Percentiles rank a stretch among this genome's conserved stretches.
These are phyloP conservation scores for Folsomia candida DNA, from an alignment of 2,888 invertebrate species.

Conservation along the genomic window DNA sequence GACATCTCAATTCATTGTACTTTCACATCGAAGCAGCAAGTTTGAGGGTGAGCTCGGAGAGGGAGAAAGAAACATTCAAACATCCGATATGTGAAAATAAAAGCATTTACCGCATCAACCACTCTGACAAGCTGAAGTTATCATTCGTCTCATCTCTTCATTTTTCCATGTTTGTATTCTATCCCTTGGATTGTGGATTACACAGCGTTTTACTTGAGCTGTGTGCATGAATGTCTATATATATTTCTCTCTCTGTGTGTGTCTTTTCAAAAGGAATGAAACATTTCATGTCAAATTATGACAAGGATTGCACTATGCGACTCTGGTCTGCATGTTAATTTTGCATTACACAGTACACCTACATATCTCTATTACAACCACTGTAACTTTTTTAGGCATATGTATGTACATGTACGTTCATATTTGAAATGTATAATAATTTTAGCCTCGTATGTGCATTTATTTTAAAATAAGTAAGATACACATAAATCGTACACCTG, in stretches of 20 bases:
- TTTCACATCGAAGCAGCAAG: neutral
- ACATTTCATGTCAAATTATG: neutral
- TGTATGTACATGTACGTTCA: too few species aligned
- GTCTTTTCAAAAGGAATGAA: too few species aligned
- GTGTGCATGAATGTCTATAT: too few species aligned
- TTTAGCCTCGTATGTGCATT: too few species aligned
- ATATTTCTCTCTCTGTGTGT: too few species aligned
- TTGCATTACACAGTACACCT: too few species aligned
- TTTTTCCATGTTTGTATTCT: neutral
- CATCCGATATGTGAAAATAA: conserved; percentile 46
- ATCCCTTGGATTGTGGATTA: neutral
- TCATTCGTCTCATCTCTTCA: conserved; percentile 25
- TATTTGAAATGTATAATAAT: too few species aligned
- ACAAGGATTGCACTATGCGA: neutral
- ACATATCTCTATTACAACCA: too few species aligned
- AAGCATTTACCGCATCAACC: conserved; percentile 48
- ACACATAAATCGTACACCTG: too few species aligned
- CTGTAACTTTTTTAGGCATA: too few species aligned
- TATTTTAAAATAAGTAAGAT: too few species aligned
- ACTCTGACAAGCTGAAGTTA: conserved; percentile 27
- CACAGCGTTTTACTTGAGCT: neutral
- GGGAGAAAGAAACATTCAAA: conserved; percentile 17
- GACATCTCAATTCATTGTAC: neutral
- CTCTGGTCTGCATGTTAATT: neutral
- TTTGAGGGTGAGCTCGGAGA: neutral